Evolutionary conservation across 2,113 vertebrate species (phyloP), one percentile per base, ranked within the genome.

Genomic region (Gallinago media): DNA sequence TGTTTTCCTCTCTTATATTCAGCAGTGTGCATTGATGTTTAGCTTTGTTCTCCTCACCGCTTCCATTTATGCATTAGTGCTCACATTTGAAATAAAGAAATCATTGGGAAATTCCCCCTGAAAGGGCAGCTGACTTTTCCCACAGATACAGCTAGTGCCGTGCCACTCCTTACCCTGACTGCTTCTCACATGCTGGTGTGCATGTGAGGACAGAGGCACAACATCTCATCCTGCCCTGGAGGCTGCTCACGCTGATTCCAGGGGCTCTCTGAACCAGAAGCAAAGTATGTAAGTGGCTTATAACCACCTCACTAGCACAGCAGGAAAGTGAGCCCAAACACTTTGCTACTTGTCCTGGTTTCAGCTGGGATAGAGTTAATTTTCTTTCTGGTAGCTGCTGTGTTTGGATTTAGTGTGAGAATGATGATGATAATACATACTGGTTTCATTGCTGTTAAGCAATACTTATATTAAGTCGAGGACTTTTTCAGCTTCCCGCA

Each of bases 161-260:
- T 8, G 34, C 13, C 36, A 34, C 47, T 91, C 38, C 1, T 67
- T 55, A 36, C 25, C 67, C 52, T 61, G 66, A 26, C n/a, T 79
- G 70, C 29, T n/a, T 27, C 68, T 78, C 31, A n/a, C 19, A 46
- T 0, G 0, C 15, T 25, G 22, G 9, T 0, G 0, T 49, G 32
- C n/a, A 10, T 20, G 23, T 25, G 26, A 50, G 68, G 31, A 77
- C 34, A 3, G 17, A 38, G 31, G 26, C 29, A 21, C 23, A 61
- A 74, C 54, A 88, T 27, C 58, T 72, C 36, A 76, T 40, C 34
- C 27, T 85, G 62, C 74, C 66, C 58, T 5, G 17, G 46, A 77
- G 63, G 29, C 6, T 73, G 54, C 62, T 89, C 15, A 1, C 7
- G 16, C 44, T 5, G 3, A 72, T 58, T 70, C 67, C 62, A 56